A percentile compares a stretch with the other conserved stretches of the same genome.
Conservation (phyloP, 2,797 vertebrate species). For the Chaunax sp. region DNA sequence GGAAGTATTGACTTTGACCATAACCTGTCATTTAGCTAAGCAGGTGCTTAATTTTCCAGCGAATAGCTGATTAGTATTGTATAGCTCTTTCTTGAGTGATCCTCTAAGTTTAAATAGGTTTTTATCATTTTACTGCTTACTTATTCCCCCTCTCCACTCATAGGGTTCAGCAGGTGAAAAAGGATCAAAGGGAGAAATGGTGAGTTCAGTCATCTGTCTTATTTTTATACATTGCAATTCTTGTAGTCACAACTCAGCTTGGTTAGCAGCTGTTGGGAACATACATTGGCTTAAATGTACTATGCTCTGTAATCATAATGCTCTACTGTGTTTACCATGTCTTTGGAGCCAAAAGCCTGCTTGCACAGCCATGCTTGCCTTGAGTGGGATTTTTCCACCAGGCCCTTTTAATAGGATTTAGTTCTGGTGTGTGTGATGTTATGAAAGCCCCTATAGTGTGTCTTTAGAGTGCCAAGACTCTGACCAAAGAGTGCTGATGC, state of each 20-base stretch:
- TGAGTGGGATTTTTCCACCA: conserved; percentile 64
- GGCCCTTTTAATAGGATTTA: conserved; percentile 75
- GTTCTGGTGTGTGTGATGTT: conserved; percentile 67
- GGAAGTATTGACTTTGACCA: conserved; percentile 2
- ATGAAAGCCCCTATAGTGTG: conserved; percentile 66
- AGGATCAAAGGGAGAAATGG: conserved; percentile 91
- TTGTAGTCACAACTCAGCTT: conserved; percentile 40
- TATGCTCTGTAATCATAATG: conserved; percentile 60
- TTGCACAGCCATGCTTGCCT: conserved; percentile 52
- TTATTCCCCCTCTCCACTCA: conserved; percentile 19
- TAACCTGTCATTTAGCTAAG: background rate
- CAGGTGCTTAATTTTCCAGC: background rate
- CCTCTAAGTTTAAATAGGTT: conserved; percentile 14
- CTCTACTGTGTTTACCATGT: conserved; percentile 59
- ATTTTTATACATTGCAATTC: conserved; percentile 49
- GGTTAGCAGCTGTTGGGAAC: conserved; percentile 59
- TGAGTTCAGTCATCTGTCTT: conserved; percentile 77
- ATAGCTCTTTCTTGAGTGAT: conserved; percentile 18
- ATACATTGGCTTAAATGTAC: conserved; percentile 64
- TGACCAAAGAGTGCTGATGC: conserved; percentile 73
- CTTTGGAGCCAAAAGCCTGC: conserved; percentile 60
- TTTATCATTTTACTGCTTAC: conserved; percentile 26
- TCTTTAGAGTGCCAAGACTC: conserved; percentile 62
- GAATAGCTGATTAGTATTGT: too few relatives aligned
- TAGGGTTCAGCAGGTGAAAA: conserved; percentile 90